A percentile compares a stretch with the other conserved stretches of the same genome.
These are phyloP conservation scores for Trogon surrucura DNA, from an alignment of 2,113 vertebrate species.

Conservation along the genomic window DNA sequence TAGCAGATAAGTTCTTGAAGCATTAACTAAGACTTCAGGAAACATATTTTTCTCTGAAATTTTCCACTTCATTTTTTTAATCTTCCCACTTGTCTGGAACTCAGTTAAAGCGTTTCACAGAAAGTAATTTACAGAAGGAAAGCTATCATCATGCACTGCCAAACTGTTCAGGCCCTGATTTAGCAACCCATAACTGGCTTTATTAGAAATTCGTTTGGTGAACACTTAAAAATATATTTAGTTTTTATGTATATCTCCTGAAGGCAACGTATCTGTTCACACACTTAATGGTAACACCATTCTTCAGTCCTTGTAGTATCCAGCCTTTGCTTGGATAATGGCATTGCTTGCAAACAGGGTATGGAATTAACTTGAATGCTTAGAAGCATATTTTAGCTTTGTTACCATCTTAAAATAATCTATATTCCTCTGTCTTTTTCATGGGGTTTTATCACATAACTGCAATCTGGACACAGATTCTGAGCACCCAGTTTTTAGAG, in stretches of 20 bases:
- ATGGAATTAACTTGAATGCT: background rate
- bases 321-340: background rate
- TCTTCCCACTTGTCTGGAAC: slow-evolving; percentile 10
- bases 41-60: slow-evolving; percentile 5
- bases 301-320: background rate
- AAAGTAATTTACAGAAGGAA: background rate
- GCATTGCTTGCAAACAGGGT: background rate
- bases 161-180: background rate
- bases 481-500: background rate
- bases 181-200: background rate
- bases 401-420: background rate
- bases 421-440: background rate
- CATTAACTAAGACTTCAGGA: slow-evolving; percentile 1
- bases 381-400: background rate
- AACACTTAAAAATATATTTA: background rate
- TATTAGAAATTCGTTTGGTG: background rate
- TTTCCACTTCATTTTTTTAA: slow-evolving; percentile 7
- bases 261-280: background rate
- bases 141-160: background rate
- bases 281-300: accelerated
- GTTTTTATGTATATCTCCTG: background rate
- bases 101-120: background rate
- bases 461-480: background rate
- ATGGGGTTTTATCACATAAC: background rate
- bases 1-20: background rate